Evolutionary conservation across 2,113 vertebrate genomes (phyloP), one percentile per base, ranked within the genome.

Genomic region (Caracal caracal): DNA sequence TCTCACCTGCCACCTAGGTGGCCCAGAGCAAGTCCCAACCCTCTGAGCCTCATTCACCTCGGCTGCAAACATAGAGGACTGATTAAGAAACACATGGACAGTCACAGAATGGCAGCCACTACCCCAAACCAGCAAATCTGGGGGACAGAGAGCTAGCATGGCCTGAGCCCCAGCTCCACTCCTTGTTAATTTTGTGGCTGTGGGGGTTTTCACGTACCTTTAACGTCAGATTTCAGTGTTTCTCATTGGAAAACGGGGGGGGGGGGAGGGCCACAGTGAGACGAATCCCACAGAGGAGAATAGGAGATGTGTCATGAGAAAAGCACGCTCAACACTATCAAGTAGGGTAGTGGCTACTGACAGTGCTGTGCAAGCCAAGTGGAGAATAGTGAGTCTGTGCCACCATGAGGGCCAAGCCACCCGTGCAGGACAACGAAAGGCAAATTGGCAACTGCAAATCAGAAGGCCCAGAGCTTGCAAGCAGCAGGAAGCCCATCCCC

Each of bases 311-410:
- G 75, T 66, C 70, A 22, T 11, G 8, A 93, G 61, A 30, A 87
- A 83, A 88, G 12, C 66, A 65, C 56, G 47, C 81, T 47, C 56
- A 75, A 81, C 47, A 47, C 9, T 6, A 53, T 10, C 17, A 6
- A 79, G n/a, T 33, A 22, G 22, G n/a, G 56, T 11, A 15, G 80
- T 2, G n/a, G n/a, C 2, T 65, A 8, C 7, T 15, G 30, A 15
- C 12, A 13, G 5, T 0, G 12, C 75, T 9, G 8, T 13, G 35
- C 0, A 3, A n/a, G 30, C 66, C 10, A 1, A 2, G 1, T 7
- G 35, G 65, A 43, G n/a, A 24, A 24, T 2, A 37, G 56, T 0
- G 0, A 65, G 81, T 9, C 17, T 66, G 33, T 4, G 22, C 24
- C 33, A 0, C 3, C 5, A 16, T 24, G 37, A 71, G n/a, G 24